A percentile compares a stretch with the other conserved stretches of the same genome.
phyloP scores from a whole-genome alignment of 1,140 invertebrate genomes.

The Hylaeus anthracinus region DNA sequence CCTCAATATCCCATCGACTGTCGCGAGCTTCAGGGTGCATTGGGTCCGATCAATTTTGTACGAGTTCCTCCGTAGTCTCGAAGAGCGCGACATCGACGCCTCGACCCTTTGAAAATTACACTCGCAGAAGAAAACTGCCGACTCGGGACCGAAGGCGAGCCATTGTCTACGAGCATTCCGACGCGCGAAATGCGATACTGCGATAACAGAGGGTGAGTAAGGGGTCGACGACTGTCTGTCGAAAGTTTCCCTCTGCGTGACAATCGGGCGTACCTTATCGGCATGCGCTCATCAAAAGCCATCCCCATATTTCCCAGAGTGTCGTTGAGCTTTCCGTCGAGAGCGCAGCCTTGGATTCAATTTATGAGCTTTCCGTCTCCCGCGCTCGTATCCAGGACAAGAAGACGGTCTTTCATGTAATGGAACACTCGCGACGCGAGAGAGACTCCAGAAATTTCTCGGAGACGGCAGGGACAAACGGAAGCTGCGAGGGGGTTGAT shows the following conservation, averaged over 20 bases:
- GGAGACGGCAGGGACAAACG: background rate
- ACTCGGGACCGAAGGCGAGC: background rate
- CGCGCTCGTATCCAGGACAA: background rate
- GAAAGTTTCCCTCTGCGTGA: conserved; percentile 32
- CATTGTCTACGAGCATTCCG: background rate
- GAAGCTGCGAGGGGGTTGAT: background rate
- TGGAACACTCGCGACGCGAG: conserved; percentile 1
- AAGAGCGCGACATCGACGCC: background rate
- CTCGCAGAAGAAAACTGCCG: too few relatives aligned
- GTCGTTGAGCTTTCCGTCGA: conserved; percentile 11
- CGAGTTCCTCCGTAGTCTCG: background rate
- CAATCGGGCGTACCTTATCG: conserved; percentile 44
- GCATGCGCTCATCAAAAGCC: conserved; percentile 37
- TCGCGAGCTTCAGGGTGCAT: too few relatives aligned
- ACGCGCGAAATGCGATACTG: background rate
- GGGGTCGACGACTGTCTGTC: conserved; percentile 21
- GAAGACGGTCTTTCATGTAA: conserved; percentile 41
- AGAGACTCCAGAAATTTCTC: too few relatives aligned
- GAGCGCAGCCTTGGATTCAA: conserved; percentile 3
- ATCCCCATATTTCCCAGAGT: conserved; percentile 30
- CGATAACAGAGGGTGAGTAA: background rate
- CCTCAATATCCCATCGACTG: too few relatives aligned
- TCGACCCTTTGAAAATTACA: background rate
- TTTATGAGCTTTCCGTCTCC: conserved; percentile 25
- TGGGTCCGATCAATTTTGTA: background rate